Conservation (phyloP, 2,113 vertebrate genomes). For the Salvelinus sp. region DNA sequence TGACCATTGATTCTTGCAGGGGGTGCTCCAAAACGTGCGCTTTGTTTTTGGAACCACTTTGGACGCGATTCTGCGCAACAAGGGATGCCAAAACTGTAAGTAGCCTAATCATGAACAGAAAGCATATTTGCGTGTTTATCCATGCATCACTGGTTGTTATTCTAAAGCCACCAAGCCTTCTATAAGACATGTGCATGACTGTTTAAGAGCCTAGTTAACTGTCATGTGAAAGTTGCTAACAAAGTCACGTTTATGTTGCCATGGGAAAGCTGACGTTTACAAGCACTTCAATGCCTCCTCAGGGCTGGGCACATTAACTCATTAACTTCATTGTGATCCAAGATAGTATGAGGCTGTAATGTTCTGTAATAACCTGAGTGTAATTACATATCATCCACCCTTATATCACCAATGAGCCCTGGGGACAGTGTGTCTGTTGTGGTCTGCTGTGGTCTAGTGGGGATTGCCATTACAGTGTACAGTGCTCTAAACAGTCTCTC, state of each 20-base stretch:
- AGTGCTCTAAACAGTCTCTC: background rate
- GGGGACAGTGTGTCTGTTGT: no score
- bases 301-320: background rate
- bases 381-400: background rate
- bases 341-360: background rate
- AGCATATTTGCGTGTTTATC: conserved; percentile 14
- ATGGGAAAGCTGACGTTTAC: conserved; percentile 23
- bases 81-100: conserved; percentile 93
- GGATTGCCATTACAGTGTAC: background rate
- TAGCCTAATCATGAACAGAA: conserved; percentile 22
- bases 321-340: background rate
- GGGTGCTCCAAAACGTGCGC: conserved; percentile 93
- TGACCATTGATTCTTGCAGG: conserved; percentile 74
- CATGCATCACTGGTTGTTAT: no score
- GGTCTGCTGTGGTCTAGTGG: background rate
- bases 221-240: background rate
- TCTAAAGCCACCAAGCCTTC: background rate
- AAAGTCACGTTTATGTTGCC: conserved; percentile 4
- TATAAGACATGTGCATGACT: background rate
- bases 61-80: conserved; percentile 93
- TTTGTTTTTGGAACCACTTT: conserved; percentile 96
- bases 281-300: conserved; percentile 24
- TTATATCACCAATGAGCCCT: background rate
- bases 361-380: background rate
- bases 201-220: background rate